phyloP scores from a whole-genome alignment of 2,888 invertebrate species.

The Ophion slaviceki region DNA sequence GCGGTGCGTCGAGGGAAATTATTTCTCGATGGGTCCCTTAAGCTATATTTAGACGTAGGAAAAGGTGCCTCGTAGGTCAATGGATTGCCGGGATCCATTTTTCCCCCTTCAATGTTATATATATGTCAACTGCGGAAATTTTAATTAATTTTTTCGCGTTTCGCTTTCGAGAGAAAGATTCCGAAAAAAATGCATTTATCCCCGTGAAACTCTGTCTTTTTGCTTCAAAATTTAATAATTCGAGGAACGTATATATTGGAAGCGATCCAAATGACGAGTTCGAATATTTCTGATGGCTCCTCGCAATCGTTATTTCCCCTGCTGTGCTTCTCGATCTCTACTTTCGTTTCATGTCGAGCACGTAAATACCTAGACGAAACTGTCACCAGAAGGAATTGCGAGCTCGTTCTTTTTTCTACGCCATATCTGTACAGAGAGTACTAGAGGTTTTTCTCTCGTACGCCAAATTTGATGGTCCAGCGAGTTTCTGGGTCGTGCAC shows the following conservation, averaged over 20 bases:
- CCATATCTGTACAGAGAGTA: conserved; percentile 9
- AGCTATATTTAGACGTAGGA: neutral
- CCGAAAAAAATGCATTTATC: too few relatives aligned
- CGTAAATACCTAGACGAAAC: neutral
- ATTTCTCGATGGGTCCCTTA: conserved; percentile 31
- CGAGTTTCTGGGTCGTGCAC: conserved; percentile 28
- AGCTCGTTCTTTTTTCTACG: neutral
- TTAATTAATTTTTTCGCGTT: too few relatives aligned
- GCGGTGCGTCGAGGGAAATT: conserved; percentile 49
- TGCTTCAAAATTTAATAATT: too few relatives aligned
- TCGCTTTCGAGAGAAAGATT: too few relatives aligned
- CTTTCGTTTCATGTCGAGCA: neutral
- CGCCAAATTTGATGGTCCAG: conserved; percentile 10
- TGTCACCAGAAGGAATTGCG: conserved; percentile 12
- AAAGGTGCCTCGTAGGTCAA: neutral
- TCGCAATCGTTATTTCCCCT: neutral
- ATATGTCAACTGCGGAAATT: neutral
- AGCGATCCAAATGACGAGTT: neutral
- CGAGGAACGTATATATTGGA: too few relatives aligned
- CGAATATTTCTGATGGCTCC: neutral
- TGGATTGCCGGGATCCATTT: conserved; percentile 1
- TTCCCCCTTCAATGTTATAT: neutral
- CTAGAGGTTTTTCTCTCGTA: conserved; percentile 11
- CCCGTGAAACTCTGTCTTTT: too few relatives aligned
- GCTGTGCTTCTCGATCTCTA: neutral